A percentile compares a stretch with the other conserved stretches of the same genome.
Conservation (phyloP, 2,888 invertebrate species). For the Drosophila tanythrix region DNA sequence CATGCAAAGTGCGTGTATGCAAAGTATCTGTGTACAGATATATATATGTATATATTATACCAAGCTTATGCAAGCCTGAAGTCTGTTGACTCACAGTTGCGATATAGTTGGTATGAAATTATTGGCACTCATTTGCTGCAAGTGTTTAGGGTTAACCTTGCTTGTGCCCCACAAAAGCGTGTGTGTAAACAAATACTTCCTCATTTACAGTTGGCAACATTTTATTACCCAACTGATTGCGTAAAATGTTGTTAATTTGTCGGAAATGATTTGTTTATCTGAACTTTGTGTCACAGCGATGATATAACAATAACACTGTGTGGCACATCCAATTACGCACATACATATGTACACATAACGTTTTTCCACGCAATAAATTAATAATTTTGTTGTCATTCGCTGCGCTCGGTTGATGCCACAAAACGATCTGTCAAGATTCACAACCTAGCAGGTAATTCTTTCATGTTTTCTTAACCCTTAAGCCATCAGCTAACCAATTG, state of each 20-base stretch:
- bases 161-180: background rate
- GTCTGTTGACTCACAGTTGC: background rate
- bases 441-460: background rate
- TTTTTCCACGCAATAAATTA: constrained; percentile 64
- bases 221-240: constrained; percentile 26
- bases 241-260: constrained; percentile 17
- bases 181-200: constrained; percentile 3
- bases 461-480: constrained; percentile 19
- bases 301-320: constrained; percentile 53
- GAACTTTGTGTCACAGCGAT: constrained; percentile 55
- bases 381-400: constrained; percentile 25
- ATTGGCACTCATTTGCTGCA: background rate
- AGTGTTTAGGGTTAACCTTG: constrained; percentile 18
- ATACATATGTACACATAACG: constrained; percentile 28
- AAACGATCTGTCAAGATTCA: constrained; percentile 11
- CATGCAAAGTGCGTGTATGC: background rate
- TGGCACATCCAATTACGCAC: constrained; percentile 38
- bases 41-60: too few relatives aligned
- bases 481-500: constrained; percentile 2
- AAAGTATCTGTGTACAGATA: background rate
- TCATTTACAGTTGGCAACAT: background rate
- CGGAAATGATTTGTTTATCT: constrained; percentile 53
- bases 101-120: background rate
- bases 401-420: constrained; percentile 43
- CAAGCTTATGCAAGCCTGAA: background rate